Evolutionary conservation across 2,113 vertebrate species (phyloP), one percentile per base, ranked within the genome.

Genomic region (Silurus meridionalis): DNA sequence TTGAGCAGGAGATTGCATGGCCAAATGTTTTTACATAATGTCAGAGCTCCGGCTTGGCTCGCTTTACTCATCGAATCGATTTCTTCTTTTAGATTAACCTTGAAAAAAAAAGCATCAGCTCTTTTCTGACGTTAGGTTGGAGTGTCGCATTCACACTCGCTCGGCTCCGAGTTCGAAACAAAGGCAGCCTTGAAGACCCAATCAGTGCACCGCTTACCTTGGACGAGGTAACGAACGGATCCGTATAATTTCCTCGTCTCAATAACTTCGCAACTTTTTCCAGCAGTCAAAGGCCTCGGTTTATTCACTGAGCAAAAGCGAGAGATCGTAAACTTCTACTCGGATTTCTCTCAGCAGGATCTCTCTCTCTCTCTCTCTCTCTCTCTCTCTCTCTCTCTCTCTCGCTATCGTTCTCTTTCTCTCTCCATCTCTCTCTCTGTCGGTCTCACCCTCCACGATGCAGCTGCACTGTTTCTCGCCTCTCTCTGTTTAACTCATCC

Each of bases 401-500:
- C 7, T 25, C 80, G 60, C 66, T 74, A 58, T 69, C 67, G 86
- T 87, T 87, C 87, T 81, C 81, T 17, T 1, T 61, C 67, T 83
- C 80, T n/a, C 80, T 85, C 71, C 23, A 80, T 87, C 87, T 85
- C 37, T 37, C 37, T 37, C 37, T 37, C 37, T 37, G 37, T 83
- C 67, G 50, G 19, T 83, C 55, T 60, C 0, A 28, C 74, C 72
- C 55, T 60, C 55, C 82, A 58, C n/a, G 58, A 77, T 28, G 28
- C 88, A 86, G 87, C 87, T 88, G 87, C 81, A 48, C 78, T 66
- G 87, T 86, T 86, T 89, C 75, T 80, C 19, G 1, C 61, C 75
- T 83, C 83, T 9, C 71, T 86, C 79, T 46, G 63, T 86, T 89
- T 89, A 83, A 83, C 84, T 85, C 83, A 87, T 89, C 86, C 86